These are phyloP conservation scores for Zeugodacus cucurbitae DNA, from an alignment of 1,140 invertebrate species.

Conservation along the genomic window DNA sequence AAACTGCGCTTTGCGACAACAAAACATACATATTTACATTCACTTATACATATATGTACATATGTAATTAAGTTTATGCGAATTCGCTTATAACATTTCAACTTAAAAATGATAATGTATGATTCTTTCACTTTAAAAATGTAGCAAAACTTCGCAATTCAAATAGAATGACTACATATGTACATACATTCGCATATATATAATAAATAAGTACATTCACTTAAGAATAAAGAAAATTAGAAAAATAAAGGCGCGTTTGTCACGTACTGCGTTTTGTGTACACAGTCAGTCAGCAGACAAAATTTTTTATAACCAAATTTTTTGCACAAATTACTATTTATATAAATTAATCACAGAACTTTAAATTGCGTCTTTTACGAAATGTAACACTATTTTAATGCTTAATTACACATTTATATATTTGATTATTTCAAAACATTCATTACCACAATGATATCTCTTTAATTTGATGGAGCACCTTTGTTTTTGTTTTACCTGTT, in stretches of 20 bases:
- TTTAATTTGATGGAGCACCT: background rate
- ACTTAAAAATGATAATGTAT: background rate
- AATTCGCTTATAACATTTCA: background rate
- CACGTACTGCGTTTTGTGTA: background rate
- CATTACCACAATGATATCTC: background rate
- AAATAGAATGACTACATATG: too few species aligned
- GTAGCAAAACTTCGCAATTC: background rate
- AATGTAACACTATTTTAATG: background rate
- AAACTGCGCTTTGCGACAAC: background rate
- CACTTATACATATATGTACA: background rate
- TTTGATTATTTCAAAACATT: background rate
- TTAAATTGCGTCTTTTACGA: too few species aligned
- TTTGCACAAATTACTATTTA: background rate
- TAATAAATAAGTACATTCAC: background rate
- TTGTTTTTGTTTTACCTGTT: background rate
- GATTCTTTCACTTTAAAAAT: background rate
- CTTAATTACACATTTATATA: background rate
- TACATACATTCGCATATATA: background rate
- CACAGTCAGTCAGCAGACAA: background rate
- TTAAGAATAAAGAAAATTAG: background rate
- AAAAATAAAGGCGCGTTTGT: background rate
- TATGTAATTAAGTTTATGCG: background rate
- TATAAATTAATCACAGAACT: background rate
- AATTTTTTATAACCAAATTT: background rate
- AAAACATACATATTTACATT: background rate